Conservation (phyloP, 2,797 vertebrate species). For the Darevskia nairensis region DNA sequence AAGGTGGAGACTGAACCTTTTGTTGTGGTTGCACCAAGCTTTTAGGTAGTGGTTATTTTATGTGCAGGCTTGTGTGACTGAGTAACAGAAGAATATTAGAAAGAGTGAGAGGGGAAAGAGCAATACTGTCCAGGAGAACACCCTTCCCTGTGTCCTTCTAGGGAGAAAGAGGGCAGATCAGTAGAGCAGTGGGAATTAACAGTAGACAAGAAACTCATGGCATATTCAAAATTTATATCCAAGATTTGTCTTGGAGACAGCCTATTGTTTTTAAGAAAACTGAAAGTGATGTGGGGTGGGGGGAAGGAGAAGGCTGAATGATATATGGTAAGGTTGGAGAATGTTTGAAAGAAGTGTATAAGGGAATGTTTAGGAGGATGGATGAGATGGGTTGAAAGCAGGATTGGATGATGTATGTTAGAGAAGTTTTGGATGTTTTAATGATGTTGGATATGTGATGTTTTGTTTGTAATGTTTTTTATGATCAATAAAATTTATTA, state of each 20-base stretch:
- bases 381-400: too few relatives aligned
- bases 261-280: neutral
- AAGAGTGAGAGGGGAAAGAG: neutral
- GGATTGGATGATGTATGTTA: too few relatives aligned
- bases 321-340: too few relatives aligned
- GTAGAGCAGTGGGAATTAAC: neutral
- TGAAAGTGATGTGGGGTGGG: neutral
- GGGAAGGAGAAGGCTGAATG: too few relatives aligned
- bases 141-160: neutral
- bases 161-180: neutral
- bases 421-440: too few relatives aligned
- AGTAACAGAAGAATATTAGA: neutral
- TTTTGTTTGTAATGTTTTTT: too few relatives aligned
- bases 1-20: neutral
- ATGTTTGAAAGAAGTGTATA: too few relatives aligned
- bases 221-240: neutral
- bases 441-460: too few relatives aligned
- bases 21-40: neutral
- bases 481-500: too few relatives aligned
- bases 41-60: neutral
- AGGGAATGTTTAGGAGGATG: too few relatives aligned
- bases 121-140: neutral
- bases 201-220: neutral
- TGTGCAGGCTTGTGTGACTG: neutral
- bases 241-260: neutral